Evolutionary conservation across 1,140 invertebrate species (phyloP), one percentile per base, ranked within the genome.

Genomic region (Ylistrum balloti): DNA sequence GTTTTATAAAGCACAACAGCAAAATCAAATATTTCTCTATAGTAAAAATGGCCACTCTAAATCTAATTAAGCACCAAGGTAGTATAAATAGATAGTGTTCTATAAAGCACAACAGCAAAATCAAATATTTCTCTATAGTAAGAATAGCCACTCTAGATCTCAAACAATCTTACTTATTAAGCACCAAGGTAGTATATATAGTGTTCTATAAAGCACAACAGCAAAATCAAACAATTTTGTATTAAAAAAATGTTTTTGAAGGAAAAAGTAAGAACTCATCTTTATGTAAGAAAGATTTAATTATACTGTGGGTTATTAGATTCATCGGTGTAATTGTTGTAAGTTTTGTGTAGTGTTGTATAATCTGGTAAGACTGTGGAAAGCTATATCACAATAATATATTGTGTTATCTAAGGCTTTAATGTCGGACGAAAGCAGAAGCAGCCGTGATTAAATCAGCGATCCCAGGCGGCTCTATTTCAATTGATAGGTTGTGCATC

Each of bases 401-500:
- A 74, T 74, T 17, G n/a, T 74, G n/a, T 74, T 28, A 74, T 74
- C 56, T n/a, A 5, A 1, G 13, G 56, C n/a, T 74, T 74, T 74
- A 28, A 74, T 74, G 56, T 74, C n/a, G n/a, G 22, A 28, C 56
- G 56, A 74, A 74, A 74, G 56, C 56, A 7, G 56, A 28, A 17
- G n/a, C 20, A 74, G 56, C 56, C 11, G n/a, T 74, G 56, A 74
- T 74, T 74, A 74, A 74, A 74, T 74, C 56, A 74, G 56, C 56
- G 2, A 1, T 74, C 56, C 56, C 56, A n/a, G 17, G n/a, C 56
- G 56, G 5, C n/a, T n/a, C 17, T n/a, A 17, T 74, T 74, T 74
- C 56, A 74, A 74, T 74, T 74, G 56, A 74, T 74, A 74, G 22
- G 56, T 74, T 74, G 56, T 74, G 17, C 56, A n/a, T 74, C 56